Percentiles rank a stretch among this genome's conserved stretches.
Conservation (phyloP, 2,797 vertebrate species). For the Typhlichthys subterraneus region DNA sequence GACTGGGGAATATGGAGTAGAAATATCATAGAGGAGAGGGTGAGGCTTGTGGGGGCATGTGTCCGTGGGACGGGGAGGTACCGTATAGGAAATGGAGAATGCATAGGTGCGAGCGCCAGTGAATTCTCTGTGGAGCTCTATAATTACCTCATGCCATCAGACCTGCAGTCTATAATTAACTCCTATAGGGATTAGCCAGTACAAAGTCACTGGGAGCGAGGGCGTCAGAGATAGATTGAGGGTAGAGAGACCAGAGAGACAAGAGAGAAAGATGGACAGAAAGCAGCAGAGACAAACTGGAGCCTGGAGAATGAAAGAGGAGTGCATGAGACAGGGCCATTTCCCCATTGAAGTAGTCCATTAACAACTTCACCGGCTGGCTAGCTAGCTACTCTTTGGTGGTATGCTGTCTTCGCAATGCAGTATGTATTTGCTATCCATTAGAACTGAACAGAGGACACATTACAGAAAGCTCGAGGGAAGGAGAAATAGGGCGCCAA, state of each 20-base stretch:
- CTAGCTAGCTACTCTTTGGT: background rate
- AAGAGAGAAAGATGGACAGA: constrained; percentile 4
- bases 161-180: constrained; percentile 74
- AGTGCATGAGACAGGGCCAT: background rate
- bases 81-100: constrained; percentile 5
- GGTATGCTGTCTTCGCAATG: background rate
- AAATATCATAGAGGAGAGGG: background rate
- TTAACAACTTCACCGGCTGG: constrained; percentile 1
- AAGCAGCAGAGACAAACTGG: background rate
- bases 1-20: background rate
- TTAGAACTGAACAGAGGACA: background rate
- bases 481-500: background rate
- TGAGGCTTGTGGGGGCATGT: background rate
- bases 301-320: background rate
- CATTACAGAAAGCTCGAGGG: background rate
- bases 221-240: background rate
- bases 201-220: constrained; percentile 58
- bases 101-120: constrained; percentile 39
- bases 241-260: constrained; percentile 9
- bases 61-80: background rate
- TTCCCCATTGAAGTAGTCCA: constrained; percentile 2
- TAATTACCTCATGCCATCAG: constrained; percentile 74
- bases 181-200: constrained; percentile 68
- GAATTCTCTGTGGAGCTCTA: constrained; percentile 65
- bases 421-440: background rate